Base-by-base conservation (phyloP, 2,888 invertebrate species). In the Desoria tigrina region DNA sequence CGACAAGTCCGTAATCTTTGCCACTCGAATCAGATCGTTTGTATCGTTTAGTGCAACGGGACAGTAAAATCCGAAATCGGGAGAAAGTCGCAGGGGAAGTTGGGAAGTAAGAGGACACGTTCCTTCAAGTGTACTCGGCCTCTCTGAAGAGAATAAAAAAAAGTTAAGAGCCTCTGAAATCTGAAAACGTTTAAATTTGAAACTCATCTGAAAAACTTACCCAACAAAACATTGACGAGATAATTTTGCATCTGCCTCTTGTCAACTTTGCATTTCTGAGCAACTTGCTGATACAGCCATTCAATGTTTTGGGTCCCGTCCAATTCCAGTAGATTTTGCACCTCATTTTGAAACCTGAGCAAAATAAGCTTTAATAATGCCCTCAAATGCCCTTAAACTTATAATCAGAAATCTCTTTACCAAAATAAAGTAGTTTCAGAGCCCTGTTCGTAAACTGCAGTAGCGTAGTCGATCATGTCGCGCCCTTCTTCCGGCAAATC, bases 1-100 rank as follows among this genome's bases (percentile, higher is more conserved):
- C 6, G 55, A 45, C 24, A 73, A 54, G 23, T 73, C 59, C 1
- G 50, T 32, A 2, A 71, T 56, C 42, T 65, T 32, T 11, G 58
- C 39, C 21, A 71, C 65, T 9, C 42, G 21, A 6, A 67, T 50
- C n/a, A 73, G 21, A 21, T 73, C 73, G 18, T 71, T 61, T 4
- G 11, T 4, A 16, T 73, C 73, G 32, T 71, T 71, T n/a, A 73
- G 42, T 1, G 70, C 63, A 2, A 73, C 73, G 7, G 73, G 70
- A 58, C 70, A 71, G 49, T 65, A 71, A 50, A 62, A 63, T 21
- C 69, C 66, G 58, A 67, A 73, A 9, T 60, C 65, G 3, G 56
- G 53, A 24, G 56, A 67, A 1, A 73, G 60, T 18, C 61, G 51
- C 3, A 32, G 21, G 39, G 63, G 65, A n/a, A 73, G 26, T 11